phyloP scores from a whole-genome alignment of 2,888 invertebrate species.

The Diadegma fenestrale region DNA sequence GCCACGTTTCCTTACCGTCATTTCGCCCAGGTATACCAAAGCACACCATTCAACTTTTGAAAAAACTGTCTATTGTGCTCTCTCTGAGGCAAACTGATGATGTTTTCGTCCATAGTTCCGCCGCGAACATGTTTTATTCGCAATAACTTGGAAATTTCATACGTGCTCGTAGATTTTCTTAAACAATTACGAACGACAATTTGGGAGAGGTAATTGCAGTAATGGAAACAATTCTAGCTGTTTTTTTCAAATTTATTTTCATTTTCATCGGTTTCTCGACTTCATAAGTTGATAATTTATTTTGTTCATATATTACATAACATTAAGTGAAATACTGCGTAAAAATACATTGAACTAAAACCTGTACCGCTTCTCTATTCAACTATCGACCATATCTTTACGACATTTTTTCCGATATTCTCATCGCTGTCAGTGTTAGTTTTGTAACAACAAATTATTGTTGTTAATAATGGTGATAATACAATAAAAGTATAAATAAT shows the following conservation, averaged over 20 bases:
- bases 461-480: slow-evolving; percentile 9
- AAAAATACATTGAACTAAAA: slow-evolving; percentile 79
- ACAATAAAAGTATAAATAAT: slow-evolving; percentile 52
- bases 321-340: slow-evolving; percentile 80
- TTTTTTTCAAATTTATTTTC: slow-evolving; percentile 23
- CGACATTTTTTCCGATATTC: slow-evolving; percentile 46
- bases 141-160: background rate
- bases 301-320: slow-evolving; percentile 76
- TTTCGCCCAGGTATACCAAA: background rate
- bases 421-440: slow-evolving; percentile 61
- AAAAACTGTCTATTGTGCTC: background rate
- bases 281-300: slow-evolving; percentile 76
- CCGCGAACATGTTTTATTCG: background rate
- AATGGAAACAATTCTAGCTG: background rate
- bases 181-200: background rate
- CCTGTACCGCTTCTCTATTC: slow-evolving; percentile 63
- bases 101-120: background rate
- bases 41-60: background rate
- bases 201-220: background rate
- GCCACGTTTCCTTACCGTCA: background rate
- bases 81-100: background rate
- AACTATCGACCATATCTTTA: slow-evolving; percentile 56
- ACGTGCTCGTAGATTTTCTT: background rate
- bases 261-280: slow-evolving; percentile 33
- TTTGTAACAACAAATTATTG: slow-evolving; percentile 20